These are phyloP conservation scores for Zaprionus africanus DNA, from an alignment of 1,140 invertebrate genomes.

Conservation along the genomic window DNA sequence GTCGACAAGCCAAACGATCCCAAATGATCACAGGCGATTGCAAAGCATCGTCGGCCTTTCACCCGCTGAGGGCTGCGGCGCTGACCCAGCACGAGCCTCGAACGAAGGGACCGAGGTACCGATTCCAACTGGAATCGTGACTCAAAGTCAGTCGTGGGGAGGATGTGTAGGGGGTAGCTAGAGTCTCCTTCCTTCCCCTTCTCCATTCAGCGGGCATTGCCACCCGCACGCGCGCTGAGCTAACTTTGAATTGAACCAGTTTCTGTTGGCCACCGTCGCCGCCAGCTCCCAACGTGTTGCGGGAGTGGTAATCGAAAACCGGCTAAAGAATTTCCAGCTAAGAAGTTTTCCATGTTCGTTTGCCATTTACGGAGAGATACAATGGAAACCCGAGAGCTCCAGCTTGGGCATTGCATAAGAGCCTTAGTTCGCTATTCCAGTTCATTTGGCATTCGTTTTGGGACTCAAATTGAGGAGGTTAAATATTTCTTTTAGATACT, in stretches of 20 bases:
- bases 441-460: constrained; percentile 2
- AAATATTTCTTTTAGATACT: background rate
- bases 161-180: background rate
- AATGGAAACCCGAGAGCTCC: constrained; percentile 5
- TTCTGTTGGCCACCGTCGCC: constrained; percentile 41
- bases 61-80: constrained; percentile 51
- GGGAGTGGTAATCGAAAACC: constrained; percentile 75
- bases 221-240: constrained; percentile 62
- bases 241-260: constrained; percentile 68
- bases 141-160: background rate
- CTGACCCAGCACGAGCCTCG: constrained; percentile 73
- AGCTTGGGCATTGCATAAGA: background rate
- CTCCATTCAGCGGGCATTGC: constrained; percentile 36
- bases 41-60: constrained; percentile 61
- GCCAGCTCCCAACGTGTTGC: constrained; percentile 15
- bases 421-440: background rate
- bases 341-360: constrained; percentile 77
- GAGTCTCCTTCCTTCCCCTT: background rate
- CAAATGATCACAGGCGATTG: constrained; percentile 10
- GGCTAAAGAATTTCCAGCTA: constrained; percentile 73
- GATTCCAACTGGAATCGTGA: constrained; percentile 53
- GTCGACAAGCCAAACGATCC: constrained; percentile 10
- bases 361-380: constrained; percentile 56
- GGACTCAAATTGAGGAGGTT: background rate
- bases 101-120: constrained; percentile 42